Evolutionary conservation across 2,113 vertebrate species (phyloP).

Genomic region (Merops nubicus): DNA sequence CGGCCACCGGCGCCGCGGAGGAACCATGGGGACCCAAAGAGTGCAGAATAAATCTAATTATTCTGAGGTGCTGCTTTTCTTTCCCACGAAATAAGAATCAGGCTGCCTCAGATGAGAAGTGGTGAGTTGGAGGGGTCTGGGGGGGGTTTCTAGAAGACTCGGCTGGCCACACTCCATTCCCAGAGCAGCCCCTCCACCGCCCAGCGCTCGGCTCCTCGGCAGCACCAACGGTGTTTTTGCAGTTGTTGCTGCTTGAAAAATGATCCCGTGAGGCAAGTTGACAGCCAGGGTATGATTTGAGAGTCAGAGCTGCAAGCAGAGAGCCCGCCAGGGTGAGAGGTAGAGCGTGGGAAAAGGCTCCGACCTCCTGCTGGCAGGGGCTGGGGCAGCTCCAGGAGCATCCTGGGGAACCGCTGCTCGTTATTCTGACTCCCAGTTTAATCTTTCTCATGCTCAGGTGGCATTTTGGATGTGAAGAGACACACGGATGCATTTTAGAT

Average conservation of each 20-base stretch:
- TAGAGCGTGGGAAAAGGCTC: not conserved
- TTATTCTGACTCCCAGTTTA: not conserved
- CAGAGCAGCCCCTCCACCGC: rapidly evolving
- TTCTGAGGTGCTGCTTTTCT: not conserved
- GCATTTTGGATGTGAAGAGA: not conserved
- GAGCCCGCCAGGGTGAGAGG: not conserved
- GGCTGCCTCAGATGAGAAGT: not conserved
- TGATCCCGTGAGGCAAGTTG: not conserved
- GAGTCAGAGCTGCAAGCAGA: not conserved
- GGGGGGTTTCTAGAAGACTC: too few relatives aligned
- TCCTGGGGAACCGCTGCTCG: not conserved
- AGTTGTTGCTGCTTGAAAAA: not conserved
- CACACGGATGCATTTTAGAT: not conserved
- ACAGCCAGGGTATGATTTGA: not conserved
- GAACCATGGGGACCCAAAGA: not conserved
- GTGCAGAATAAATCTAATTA: not conserved
- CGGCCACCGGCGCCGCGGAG: not conserved
- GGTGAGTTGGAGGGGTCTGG: not conserved
- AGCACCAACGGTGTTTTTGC: not conserved
- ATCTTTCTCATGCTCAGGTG: not conserved
- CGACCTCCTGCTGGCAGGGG: not conserved
- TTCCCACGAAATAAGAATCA: not conserved
- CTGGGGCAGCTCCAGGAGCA: not conserved
- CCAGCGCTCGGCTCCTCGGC: not conserved
- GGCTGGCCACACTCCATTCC: too few relatives aligned